These are phyloP conservation scores for Mastomys natalensis DNA, from an alignment of 2,113 vertebrate species.

Conservation along the genomic window DNA sequence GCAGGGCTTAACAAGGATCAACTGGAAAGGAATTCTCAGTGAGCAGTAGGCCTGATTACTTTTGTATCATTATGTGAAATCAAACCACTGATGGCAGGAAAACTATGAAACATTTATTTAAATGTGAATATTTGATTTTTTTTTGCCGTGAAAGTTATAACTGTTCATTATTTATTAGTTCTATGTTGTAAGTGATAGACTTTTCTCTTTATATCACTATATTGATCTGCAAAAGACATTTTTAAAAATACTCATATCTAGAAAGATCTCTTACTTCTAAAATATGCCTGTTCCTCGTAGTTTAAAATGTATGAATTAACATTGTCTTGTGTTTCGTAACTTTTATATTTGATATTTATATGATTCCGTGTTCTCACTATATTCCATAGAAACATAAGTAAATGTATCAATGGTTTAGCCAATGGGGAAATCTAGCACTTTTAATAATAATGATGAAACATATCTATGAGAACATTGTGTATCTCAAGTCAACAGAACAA, in stretches of 20 bases:
- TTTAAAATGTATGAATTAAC: not conserved
- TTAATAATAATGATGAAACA: not conserved
- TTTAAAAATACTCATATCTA: not conserved
- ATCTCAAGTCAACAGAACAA: not conserved
- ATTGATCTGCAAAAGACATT: not conserved
- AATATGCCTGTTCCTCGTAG: too few species aligned
- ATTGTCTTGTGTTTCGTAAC: not conserved
- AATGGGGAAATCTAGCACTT: not conserved
- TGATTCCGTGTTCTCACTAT: not conserved
- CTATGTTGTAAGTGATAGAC: not conserved
- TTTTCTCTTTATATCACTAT: not conserved
- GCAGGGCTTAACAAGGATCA: too few species aligned
- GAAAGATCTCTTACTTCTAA: not conserved
- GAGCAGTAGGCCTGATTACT: not conserved
- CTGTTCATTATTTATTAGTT: fast-evolving
- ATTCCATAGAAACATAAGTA: not conserved
- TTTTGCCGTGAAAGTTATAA: not conserved
- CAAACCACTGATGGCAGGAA: not conserved
- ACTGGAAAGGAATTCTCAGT: too few species aligned
- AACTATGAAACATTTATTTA: not conserved
- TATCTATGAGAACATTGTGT: not conserved
- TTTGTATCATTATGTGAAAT: not conserved
- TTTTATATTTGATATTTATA: conserved; percentile 12
- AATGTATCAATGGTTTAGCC: not conserved
- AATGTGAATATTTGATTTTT: not conserved